phyloP scores from a whole-genome alignment of 2,888 invertebrate genomes.

The Schrankia costaestrigalis region DNA sequence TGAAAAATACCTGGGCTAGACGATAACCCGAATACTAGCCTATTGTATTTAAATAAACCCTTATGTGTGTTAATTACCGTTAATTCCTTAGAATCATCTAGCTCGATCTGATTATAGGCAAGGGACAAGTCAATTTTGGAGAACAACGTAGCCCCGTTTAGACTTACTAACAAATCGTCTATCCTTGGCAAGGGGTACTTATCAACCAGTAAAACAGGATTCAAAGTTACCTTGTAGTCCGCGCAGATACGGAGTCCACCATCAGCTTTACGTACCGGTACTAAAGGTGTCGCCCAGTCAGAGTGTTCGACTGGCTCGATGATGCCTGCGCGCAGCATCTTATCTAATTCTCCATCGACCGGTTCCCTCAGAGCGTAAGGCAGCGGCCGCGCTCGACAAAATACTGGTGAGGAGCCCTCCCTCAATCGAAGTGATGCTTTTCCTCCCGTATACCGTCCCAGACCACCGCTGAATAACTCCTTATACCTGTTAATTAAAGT shows the following conservation, averaged over 20 bases:
- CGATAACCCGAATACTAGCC: too few species aligned
- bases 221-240: constrained; percentile 26
- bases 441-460: constrained; percentile 21
- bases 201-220: constrained; percentile 7
- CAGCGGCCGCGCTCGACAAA: constrained; percentile 22
- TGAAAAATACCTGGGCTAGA: too few species aligned
- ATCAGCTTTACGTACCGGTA: constrained; percentile 24
- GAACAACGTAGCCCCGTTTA: too few species aligned
- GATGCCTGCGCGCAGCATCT: constrained; percentile 19
- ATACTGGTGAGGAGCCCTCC: constrained; percentile 19
- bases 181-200: constrained; percentile 5
- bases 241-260: constrained; percentile 27
- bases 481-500: constrained; percentile 15
- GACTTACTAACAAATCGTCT: constrained; percentile 2
- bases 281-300: constrained; percentile 29
- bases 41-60: background rate
- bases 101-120: too few species aligned
- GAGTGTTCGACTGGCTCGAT: constrained; percentile 31
- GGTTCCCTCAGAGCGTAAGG: constrained; percentile 21
- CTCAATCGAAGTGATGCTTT: constrained; percentile 16
- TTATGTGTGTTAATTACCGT: background rate
- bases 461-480: constrained; percentile 12
- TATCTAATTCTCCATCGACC: constrained; percentile 3
- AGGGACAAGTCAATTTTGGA: too few species aligned
- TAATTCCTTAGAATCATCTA: background rate